Evolutionary conservation across 2,888 invertebrate genomes (phyloP), one percentile per base, ranked within the genome.

Genomic region (Nomada fucata): DNA sequence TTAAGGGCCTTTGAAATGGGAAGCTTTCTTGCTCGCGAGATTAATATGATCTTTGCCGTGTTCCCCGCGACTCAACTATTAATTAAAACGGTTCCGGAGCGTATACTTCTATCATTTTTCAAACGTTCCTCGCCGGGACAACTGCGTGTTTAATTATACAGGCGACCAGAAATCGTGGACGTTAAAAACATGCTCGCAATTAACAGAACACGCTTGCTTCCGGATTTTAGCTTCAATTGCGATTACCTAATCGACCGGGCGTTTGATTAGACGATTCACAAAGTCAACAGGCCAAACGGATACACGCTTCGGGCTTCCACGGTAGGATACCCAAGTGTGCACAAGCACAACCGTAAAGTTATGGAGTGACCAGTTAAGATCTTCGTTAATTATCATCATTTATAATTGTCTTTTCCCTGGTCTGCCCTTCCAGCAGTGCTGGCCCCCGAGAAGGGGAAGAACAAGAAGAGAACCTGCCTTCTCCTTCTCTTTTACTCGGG

Each of bases 341-440:
- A 79, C 77, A 70, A 82, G 83, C 88, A 85, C 87, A 86, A 86
- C 88, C 87, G 89, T 89, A 82, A 85, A 91, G 90, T 91, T 91
- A 89, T 89, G 90, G 87, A 91, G 91, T 90, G 91, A 89, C 90
- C 90, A 89, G 91, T 92, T 91, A 90, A 91, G 89, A 90, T 91
- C 91, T 90, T 86, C 81, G 91, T 91, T 92, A 92, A 92, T 92
- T 92, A 92, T 89, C 91, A 72, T 92, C 92, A 92, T 92, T 92
- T 90, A 92, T 92, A 92, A 92, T 92, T 92, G 92, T 91, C 90
- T 87, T 82, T 86, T 86, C 81, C 78, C 79, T 81, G 68, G 79
- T 57, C 79, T 67, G 65, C 75, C 82, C 67, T 82, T 76, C 76
- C 71, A 36, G 70, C 69, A 55, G 44, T 70, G 81, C 52, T 61